Conservation (phyloP, 1,140 invertebrate genomes). For the Musca domestica region DNA sequence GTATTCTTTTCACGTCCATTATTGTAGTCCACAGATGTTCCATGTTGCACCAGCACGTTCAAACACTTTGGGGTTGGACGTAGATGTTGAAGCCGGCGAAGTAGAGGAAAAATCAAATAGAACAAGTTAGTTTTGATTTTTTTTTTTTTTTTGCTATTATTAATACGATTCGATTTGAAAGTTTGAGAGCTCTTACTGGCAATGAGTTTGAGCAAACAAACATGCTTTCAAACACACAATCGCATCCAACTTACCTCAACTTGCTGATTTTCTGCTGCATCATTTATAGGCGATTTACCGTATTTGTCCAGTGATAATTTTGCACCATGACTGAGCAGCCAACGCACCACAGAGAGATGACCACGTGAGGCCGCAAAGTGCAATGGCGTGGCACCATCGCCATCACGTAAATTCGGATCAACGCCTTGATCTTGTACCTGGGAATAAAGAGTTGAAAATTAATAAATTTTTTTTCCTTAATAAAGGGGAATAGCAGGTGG, state of each 20-base stretch:
- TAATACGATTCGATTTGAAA: not conserved
- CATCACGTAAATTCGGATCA: constrained; percentile 78
- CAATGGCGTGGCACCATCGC: constrained; percentile 77
- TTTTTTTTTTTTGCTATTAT: constrained; percentile 2
- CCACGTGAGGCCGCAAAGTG: constrained; percentile 79
- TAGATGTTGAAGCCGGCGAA: too few relatives aligned
- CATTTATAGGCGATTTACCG: constrained; percentile 84
- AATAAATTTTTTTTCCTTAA: not conserved
- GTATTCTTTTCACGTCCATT: constrained; percentile 39
- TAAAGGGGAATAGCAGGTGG: not conserved
- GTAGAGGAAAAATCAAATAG: not conserved
- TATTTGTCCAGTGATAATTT: constrained; percentile 76
- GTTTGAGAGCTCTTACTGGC: constrained; percentile 11
- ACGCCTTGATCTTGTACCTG: constrained; percentile 79
- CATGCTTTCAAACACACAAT: not conserved
- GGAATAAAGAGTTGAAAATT: not conserved
- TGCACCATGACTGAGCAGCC: constrained; percentile 78
- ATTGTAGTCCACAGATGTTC: constrained; percentile 64
- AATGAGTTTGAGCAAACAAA: not conserved
- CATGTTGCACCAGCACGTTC: constrained; percentile 72
- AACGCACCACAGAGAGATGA: constrained; percentile 76
- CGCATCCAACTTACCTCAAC: constrained; percentile 67
- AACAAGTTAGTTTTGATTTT: not conserved
- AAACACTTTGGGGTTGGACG: constrained; percentile 60
- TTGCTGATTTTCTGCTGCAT: constrained; percentile 85